Base-by-base conservation (phyloP, 2,797 vertebrate species). In the Acomys russatus region DNA sequence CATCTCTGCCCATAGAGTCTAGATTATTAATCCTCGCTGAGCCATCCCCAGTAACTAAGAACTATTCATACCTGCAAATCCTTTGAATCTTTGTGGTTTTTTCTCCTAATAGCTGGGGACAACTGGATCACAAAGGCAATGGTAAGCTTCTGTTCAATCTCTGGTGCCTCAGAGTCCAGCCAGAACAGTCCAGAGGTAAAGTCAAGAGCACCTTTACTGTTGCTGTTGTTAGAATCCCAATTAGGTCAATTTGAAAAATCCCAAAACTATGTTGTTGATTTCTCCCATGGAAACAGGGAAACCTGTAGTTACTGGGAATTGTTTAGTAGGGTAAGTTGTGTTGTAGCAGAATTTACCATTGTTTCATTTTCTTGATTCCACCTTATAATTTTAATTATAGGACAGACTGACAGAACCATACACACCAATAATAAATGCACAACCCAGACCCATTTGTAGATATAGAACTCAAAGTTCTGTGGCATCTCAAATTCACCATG, bases 291-390 rank as follows among this genome's bases (percentile, higher is more conserved):
- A 33, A 78, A 59, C 56, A 80, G 9, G 49, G 51, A 56, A 33
- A 20, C 5, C 33, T n/a, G 2, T 35, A 59, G 4, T 11, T 59
- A 10, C 20, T 59, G 9, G 2, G 10, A 80, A 56, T 59, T n/a
- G 6, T 7, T 2, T n/a, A 23, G 5, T 35, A 3, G 0, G 78
- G 1, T 59, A 33, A 56, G 11, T 59, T n/a, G 33, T 14, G n/a
- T 80, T 22, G 6, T 59, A 59, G 2, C 54, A 35, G 10, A 80
- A 35, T 59, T 35, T 59, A 56, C 33, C 54, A 79, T n/a, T 59
- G 18, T 59, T 59, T 59, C 33, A 22, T 59, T 79, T 79, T 56
- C 18, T 12, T 56, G 20, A 6, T 3, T 79, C 9, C 18, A 56
- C 3, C 77, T 23, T n/a, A 80, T 9, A 35, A 80, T 59, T 59